Base-by-base conservation (phyloP, 2,888 invertebrate genomes). In the Nipponacmea schrenckii region DNA sequence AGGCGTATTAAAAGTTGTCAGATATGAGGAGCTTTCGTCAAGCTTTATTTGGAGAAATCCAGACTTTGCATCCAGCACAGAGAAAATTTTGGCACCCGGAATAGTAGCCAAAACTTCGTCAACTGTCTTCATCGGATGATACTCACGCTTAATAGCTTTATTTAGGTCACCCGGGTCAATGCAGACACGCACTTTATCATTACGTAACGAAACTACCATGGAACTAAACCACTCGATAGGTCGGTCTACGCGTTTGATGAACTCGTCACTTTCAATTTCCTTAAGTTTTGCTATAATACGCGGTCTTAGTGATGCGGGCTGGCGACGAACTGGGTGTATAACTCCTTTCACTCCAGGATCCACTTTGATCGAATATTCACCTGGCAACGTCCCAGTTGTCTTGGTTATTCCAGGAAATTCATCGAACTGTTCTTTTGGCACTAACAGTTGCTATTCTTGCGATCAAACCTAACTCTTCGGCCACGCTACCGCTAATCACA, bases 1-100 rank as follows among this genome's bases (percentile, higher is more conserved):
- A 1, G 79, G 79, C 0, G 79, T 79, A 63, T 80, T 80, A 66
- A 82, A 81, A 0, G 77, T 82, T 44, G 81, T 82, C 20, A 81
- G 66, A 24, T 70, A 74, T 0, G 75, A 78, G 8, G 78, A 78
- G 27, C 65, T 69, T 44, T 77, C 70, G 46, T 78, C 77, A 10
- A 80, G 71, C 69, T 74, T 74, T 2, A 81, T 79, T 69, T 81
- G 79, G 56, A 75, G 56, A 67, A 79, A 81, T 27, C 80, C 77
- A 14, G 75, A 71, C 69, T 79, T 81, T 10, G 79, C 80, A 68
- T 80, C 79, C 2, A 80, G 69, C n/a, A 69, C 71, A 0, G 76
- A 76, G 71, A 81, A 81, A 14, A 79, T 71, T 50, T 76, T 76
- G 3, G 80, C 77, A 44, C 69, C 64, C 27, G 78, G 77, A 64